A percentile compares a stretch with the other conserved stretches of the same genome.
phyloP scores from a whole-genome alignment of 2,113 vertebrate species.

The Rhinoderma darwinii region DNA sequence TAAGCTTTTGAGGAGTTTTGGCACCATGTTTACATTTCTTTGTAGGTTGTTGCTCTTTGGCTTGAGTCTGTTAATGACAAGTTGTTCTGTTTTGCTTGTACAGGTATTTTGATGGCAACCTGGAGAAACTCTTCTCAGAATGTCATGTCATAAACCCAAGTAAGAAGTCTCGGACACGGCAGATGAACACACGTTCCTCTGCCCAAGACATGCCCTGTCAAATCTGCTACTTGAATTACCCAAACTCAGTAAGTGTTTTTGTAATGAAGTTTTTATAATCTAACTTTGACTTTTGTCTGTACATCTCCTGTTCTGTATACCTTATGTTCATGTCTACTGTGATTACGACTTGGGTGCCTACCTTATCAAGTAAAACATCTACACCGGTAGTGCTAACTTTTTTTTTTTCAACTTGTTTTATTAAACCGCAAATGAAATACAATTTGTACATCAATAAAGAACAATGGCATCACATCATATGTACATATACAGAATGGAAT shows the following conservation, averaged over 20 bases:
- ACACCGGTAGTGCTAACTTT: too few species aligned
- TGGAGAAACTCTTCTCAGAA: constrained; percentile 99
- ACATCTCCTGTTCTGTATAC: too few species aligned
- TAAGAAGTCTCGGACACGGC: constrained; percentile 95
- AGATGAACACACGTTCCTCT: constrained; percentile 98
- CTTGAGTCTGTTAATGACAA: background rate
- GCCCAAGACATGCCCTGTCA: constrained; percentile 99
- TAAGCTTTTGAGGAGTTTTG: background rate
- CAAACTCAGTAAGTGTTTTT: constrained; percentile 89
- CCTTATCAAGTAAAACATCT: too few species aligned
- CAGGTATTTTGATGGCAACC: constrained; percentile 99
- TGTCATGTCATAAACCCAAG: constrained; percentile 99
- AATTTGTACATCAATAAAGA: too few species aligned
- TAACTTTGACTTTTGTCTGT: too few species aligned
- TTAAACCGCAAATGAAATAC: too few species aligned
- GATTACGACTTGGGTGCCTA: too few species aligned
- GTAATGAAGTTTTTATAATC: background rate
- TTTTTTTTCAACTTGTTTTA: too few species aligned
- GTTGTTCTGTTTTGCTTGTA: background rate
- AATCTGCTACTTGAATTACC: constrained; percentile 99
- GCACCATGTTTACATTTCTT: background rate
- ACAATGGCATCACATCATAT: too few species aligned
- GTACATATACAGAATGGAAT: too few species aligned
- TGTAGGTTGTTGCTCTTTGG: background rate
- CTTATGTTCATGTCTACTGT: too few species aligned